A percentile compares a stretch with the other conserved stretches of the same genome.
Conservation (phyloP, 2,797 vertebrate species). For the Carduelis carduelis region DNA sequence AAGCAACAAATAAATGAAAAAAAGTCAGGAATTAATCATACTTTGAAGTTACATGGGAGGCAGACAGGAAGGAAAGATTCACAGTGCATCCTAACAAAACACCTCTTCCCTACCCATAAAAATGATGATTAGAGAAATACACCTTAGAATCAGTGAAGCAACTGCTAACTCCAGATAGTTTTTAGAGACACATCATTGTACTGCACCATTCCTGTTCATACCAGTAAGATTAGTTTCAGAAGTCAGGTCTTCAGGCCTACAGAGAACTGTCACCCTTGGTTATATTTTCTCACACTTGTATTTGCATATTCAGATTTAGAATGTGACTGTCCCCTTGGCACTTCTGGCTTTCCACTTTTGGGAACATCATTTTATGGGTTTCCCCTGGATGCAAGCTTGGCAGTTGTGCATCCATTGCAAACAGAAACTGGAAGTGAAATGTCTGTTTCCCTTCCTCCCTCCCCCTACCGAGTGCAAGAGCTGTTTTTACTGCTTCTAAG, state of each 20-base stretch:
- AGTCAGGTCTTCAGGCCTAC: not conserved
- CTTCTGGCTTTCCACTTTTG: not conserved
- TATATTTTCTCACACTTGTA: not conserved
- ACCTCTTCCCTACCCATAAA: not conserved
- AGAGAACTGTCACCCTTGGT: not conserved
- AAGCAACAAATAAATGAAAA: not conserved
- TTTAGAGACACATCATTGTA: not conserved
- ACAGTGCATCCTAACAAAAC: not conserved
- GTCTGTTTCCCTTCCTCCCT: not conserved
- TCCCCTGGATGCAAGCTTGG: not conserved
- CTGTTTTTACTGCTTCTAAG: not conserved
- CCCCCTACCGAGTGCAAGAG: not conserved
- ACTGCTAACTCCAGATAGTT: not conserved
- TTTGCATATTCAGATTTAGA: not conserved
- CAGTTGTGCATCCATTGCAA: not conserved
- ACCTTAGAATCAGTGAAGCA: not conserved
- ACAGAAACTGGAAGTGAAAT: not conserved
- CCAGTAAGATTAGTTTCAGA: not conserved
- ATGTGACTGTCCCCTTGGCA: not conserved
- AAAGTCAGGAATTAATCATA: not conserved
- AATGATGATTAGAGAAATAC: not conserved
- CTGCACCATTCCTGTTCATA: not conserved
- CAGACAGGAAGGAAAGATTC: not conserved
- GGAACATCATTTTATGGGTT: not conserved
- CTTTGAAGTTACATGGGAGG: not conserved